Conservation (phyloP, 2,113 vertebrate genomes). For the Hoplias malabaricus region DNA sequence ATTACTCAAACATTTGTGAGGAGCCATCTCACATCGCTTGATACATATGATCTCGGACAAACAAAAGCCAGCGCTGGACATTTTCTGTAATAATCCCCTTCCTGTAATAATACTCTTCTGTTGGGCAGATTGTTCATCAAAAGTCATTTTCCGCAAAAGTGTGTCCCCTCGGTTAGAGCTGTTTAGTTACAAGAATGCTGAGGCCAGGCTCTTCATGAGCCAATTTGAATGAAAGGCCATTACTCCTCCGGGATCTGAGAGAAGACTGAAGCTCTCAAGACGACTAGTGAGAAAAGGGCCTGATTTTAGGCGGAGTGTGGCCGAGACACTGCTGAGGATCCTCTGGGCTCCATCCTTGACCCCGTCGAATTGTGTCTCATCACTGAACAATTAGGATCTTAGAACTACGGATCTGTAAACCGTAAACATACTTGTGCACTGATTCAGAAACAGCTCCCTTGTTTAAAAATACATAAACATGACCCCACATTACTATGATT, state of each 20-base stretch:
- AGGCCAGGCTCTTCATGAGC: neutral
- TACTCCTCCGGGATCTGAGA: conserved; percentile 3
- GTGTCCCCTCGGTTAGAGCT: neutral
- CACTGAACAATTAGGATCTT: neutral
- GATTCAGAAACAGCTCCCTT: neutral
- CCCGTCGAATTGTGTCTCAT: neutral
- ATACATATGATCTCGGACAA: conserved; percentile 34
- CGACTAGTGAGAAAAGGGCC: conserved; percentile 14
- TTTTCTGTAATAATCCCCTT: conserved; percentile 29
- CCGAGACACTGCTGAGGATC: neutral
- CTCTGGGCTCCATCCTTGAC: neutral
- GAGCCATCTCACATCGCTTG: conserved; percentile 31
- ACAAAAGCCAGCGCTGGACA: conserved; percentile 18
- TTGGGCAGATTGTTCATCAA: conserved; percentile 13
- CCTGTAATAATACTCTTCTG: conserved; percentile 39
- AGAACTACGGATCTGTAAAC: neutral
- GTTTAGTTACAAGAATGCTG: conserved; percentile 3
- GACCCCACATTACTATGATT: no score
- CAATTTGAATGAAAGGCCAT: conserved; percentile 32
- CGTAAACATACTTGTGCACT: neutral
- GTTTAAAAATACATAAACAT: no score
- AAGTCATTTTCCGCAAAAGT: conserved; percentile 28
- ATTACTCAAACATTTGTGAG: conserved; percentile 17
- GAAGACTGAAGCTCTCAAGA: neutral
- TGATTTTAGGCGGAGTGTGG: conserved; percentile 13